Base-by-base conservation (phyloP, 1,140 invertebrate genomes). In the Hycleus cichorii region DNA sequence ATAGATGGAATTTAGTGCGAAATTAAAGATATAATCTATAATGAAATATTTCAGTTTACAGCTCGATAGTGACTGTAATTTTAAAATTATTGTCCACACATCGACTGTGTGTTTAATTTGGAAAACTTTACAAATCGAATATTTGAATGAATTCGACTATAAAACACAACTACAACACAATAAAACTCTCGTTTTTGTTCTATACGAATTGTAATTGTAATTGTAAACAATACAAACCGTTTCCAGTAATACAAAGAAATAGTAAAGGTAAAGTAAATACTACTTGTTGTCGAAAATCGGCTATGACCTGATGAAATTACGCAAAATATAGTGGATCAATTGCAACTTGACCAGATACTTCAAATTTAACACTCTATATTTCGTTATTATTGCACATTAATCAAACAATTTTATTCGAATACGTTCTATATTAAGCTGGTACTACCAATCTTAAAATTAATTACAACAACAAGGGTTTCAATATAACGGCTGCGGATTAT, bases 401-500 rank as follows among this genome's bases (percentile, higher is more conserved):
- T 53, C 51, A 53, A 52, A 18, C 18, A 18, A 43, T 52, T 52
- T 52, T 44, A 39, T 32, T n/a, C 39, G 24, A n/a, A 26, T 39
- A 39, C 51, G 39, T 45, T 32, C 26, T 44, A 32, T 44, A 45
- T 53, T 53, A 39, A 25, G 40, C 51, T 46, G 40, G 51, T 45
- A 53, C 51, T 53, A 53, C 51, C 51, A 53, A 45, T 53, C 51
- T 40, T 45, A 27, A 8, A 53, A 53, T 53, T 53, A 53, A 53
- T 53, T 53, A 53, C 40, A 32, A 46, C 10, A 45, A 32, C 4
- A 32, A 32, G 7, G 7, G 32, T 7, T 32, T 32, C 7, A 32
- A 32, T 7, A 32, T 32, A 18, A 18, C 7, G 32, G 32, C 18
- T 18, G 18, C 18, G 18, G 18, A 18, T 18, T 18, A 18, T 18